Base-by-base conservation (phyloP, 2,888 invertebrate species). In the Diaprepes abbreviatus region DNA sequence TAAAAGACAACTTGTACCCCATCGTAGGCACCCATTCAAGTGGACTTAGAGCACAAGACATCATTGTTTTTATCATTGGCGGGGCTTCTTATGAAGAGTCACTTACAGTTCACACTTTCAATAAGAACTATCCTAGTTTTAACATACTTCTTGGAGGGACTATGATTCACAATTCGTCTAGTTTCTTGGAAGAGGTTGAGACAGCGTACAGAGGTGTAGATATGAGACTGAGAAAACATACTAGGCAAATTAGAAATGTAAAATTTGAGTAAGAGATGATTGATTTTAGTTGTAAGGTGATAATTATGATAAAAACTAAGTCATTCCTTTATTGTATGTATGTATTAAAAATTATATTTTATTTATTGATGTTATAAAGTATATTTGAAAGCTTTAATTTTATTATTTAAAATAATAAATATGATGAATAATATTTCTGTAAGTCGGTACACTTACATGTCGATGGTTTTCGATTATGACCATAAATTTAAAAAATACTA, bases 71-170 rank as follows among this genome's bases (percentile, higher is more conserved):
- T 81, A 92, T 98, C 48, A 90, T 99, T 65, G 99, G 99, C 1
- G 99, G 99, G 10, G 89, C 93, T 38, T 99, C 99, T 0, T 99
- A 97, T 83, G 98, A 98, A 83, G 99, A 99, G 85, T 92, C 97
- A 0, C 84, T 94, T 16, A 89, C 92, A 33, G 93, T 98, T 1
- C 92, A 97, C 83, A 89, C 81, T 81, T 83, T 98, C 63, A 95
- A 95, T 82, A 88, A 88, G 78, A 91, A 89, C 54, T 91, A 93
- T 81, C 90, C 92, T 0, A 90, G 91, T 1, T 89, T 91, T 33
- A 89, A 91, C 76, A 89, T 97, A 14, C 88, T 97, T 64, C 85
- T 98, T 0, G 98, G 98, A 6, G 96, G 96, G n/a, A 96, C 96
- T 0, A 91, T 91, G 0, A 88, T 98, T 45, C 97, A 96, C 81